Percentiles rank a stretch among this genome's conserved stretches.
Evolutionary conservation across 2,888 invertebrate species (phyloP).

Genomic region (Clusia tigrina): DNA sequence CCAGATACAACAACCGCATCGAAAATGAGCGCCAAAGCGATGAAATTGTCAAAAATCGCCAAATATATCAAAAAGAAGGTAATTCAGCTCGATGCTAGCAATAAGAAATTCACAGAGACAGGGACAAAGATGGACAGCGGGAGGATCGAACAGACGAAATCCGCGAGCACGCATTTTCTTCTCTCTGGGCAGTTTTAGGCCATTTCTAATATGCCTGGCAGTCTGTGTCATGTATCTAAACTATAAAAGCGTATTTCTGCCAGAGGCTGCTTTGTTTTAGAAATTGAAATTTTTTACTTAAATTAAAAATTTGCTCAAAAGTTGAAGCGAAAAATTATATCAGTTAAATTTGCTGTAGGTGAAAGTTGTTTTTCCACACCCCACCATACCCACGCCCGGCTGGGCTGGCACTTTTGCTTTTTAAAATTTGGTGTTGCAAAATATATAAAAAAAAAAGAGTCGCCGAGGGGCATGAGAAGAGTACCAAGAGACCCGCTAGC

Average conservation of each 20-base stretch:
- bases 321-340: too few species aligned
- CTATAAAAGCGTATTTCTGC: too few species aligned
- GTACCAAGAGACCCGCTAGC: neutral
- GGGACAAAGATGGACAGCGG: too few species aligned
- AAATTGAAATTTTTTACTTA: too few species aligned
- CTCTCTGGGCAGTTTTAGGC: neutral
- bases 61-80: conserved; percentile 64
- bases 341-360: neutral
- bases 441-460: neutral
- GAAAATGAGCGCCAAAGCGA: conserved; percentile 60
- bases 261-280: too few species aligned
- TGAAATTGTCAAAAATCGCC: conserved; percentile 61
- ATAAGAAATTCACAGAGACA: too few species aligned
- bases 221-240: too few species aligned
- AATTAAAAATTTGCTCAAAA: neutral
- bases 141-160: neutral
- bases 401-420: too few species aligned
- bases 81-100: conserved; percentile 36
- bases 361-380: too few species aligned
- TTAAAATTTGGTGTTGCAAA: too few species aligned
- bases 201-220: too few species aligned
- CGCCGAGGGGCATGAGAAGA: neutral
- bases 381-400: too few species aligned
- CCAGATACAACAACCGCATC: neutral
- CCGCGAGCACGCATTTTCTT: neutral